A percentile compares a stretch with the other conserved stretches of the same genome.
phyloP scores from a whole-genome alignment of 2,797 vertebrate species.

The Spheniscus humboldti region DNA sequence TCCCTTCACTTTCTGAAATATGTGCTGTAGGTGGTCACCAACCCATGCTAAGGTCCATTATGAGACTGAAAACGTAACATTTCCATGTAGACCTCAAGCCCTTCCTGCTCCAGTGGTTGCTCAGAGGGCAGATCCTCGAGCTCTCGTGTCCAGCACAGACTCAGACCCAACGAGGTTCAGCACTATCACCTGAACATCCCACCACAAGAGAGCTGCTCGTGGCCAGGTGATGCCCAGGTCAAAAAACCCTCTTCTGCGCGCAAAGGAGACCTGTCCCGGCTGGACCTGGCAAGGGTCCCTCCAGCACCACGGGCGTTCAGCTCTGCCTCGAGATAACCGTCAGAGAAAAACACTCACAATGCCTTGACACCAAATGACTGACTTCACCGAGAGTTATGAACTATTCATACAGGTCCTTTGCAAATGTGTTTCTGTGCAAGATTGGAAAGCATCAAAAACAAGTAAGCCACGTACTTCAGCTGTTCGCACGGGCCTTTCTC shows the following conservation, averaged over 20 bases:
- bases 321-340: not conserved
- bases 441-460: not conserved
- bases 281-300: not conserved
- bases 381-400: not conserved
- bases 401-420: not conserved
- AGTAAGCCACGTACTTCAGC: not conserved
- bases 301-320: not conserved
- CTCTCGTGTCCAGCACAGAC: not conserved
- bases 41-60: not conserved
- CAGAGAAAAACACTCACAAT: not conserved
- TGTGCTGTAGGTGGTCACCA: not conserved
- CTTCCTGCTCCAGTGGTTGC: not conserved
- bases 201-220: fast-evolving
- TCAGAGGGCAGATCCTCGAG: not conserved
- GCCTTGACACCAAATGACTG: not conserved
- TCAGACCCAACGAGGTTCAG: not conserved
- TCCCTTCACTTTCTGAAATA: not conserved
- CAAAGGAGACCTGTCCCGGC: not conserved
- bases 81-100: not conserved
- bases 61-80: not conserved
- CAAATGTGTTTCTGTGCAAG: slow-evolving; percentile 5
- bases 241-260: not conserved
- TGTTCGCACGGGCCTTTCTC: not conserved
- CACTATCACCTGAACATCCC: not conserved
- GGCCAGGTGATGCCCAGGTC: not conserved